These are phyloP conservation scores for Antechinus flavipes DNA, from an alignment of 2,113 vertebrate species.

Conservation along the genomic window DNA sequence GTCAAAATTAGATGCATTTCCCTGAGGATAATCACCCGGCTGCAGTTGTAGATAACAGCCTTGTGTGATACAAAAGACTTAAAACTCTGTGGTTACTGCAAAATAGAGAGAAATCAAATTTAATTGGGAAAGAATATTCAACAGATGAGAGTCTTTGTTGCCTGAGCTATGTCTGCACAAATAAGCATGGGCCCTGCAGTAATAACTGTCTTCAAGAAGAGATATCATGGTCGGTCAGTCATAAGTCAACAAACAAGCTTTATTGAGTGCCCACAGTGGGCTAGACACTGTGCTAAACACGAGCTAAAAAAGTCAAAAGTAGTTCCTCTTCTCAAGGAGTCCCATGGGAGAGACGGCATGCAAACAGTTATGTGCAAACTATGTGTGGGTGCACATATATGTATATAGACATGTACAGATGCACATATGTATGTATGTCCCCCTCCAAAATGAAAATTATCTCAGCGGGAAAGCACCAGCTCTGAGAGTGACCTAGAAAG, in stretches of 20 bases:
- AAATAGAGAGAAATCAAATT: neutral
- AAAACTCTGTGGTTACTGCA: neutral
- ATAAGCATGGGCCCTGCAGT: neutral
- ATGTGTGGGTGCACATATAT: too few species aligned
- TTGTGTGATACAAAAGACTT: neutral
- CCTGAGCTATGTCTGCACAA: neutral
- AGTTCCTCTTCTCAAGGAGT: neutral
- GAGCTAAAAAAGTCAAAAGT: neutral
- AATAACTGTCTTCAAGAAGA: neutral
- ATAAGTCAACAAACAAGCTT: neutral
- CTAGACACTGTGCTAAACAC: neutral
- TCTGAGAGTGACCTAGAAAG: neutral
- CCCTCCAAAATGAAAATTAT: neutral
- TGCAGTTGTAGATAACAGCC: constrained; percentile 37
- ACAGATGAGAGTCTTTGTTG: neutral
- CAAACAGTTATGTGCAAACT: neutral
- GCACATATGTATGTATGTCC: too few species aligned
- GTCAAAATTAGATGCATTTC: constrained; percentile 58
- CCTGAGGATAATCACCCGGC: constrained; percentile 41
- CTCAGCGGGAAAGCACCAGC: neutral
- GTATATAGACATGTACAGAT: too few species aligned
- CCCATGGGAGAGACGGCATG: neutral
- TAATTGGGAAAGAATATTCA: neutral
- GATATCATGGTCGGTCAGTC: neutral
- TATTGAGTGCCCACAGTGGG: neutral